Evolutionary conservation across 1,140 invertebrate genomes (phyloP).

Genomic region (Chrysomallon squamiferum): DNA sequence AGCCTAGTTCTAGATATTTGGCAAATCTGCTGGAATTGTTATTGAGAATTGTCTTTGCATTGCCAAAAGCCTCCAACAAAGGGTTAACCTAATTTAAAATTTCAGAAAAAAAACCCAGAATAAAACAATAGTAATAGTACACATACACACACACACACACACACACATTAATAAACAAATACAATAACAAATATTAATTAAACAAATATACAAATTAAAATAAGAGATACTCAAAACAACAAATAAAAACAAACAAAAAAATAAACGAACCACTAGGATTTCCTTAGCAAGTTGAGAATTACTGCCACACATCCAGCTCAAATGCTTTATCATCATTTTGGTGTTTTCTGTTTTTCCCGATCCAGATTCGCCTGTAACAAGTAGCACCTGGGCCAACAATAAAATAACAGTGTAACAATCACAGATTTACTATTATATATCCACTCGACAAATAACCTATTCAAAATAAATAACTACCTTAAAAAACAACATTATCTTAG

Average conservation of each 20-base stretch:
- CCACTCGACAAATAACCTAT: no score
- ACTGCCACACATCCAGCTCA: constrained; percentile 17
- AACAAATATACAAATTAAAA: no score
- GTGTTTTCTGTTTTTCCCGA: constrained; percentile 45
- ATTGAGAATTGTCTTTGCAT: constrained; percentile 94
- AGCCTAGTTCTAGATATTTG: constrained; percentile 80
- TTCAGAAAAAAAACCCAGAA: no score
- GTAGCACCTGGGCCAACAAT: constrained; percentile 78
- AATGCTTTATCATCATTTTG: constrained; percentile 36
- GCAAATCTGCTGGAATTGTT: constrained; percentile 96
- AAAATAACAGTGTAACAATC: not conserved
- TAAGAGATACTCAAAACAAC: no score
- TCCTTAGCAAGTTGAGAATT: constrained; percentile 9
- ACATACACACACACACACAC: no score
- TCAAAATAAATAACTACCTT: no score
- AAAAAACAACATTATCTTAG: no score
- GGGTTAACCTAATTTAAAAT: constrained; percentile 73
- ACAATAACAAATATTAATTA: no score
- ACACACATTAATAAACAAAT: no score
- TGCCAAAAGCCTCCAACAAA: constrained; percentile 96
- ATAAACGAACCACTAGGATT: constrained; percentile 69
- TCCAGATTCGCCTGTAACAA: constrained; percentile 96
- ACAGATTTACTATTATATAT: no score
- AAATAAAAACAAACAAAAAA: no score
- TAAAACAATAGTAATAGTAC: no score